phyloP scores from a whole-genome alignment of 1,140 invertebrate species.

The Delia radicum region DNA sequence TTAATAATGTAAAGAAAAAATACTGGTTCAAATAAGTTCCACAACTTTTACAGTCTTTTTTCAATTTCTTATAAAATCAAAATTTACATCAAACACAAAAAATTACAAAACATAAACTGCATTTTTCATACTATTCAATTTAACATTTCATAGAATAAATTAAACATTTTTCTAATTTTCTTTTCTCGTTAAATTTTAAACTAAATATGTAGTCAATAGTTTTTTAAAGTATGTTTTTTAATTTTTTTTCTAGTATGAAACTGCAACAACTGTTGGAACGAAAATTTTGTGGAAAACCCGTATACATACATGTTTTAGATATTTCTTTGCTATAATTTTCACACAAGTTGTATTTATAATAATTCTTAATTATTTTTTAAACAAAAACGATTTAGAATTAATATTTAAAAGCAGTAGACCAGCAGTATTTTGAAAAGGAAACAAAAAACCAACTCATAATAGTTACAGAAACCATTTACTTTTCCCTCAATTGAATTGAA shows the following conservation, averaged over 20 bases:
- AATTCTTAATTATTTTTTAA: conserved; percentile 29
- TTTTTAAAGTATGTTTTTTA: no score
- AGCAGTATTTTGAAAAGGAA: conserved; percentile 25
- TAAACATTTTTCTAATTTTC: not conserved
- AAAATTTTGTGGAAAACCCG: conserved; percentile 26
- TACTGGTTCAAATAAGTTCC: no score
- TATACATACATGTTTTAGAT: conserved; percentile 30
- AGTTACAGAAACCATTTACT: not conserved
- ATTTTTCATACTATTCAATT: no score
- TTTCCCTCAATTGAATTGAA: no score
- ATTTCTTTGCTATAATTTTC: conserved; percentile 27
- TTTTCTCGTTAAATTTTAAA: not conserved
- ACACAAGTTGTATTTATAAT: conserved; percentile 24
- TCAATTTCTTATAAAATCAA: no score
- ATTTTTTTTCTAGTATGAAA: conserved; percentile 24
- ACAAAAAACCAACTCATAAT: not conserved
- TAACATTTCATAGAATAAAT: not conserved
- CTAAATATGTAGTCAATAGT: no score
- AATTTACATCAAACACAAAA: no score
- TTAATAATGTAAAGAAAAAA: no score
- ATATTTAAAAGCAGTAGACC: conserved; percentile 30
- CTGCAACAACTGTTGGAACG: conserved; percentile 24
- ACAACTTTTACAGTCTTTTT: no score
- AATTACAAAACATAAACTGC: no score
- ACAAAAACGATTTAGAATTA: conserved; percentile 31